Base-by-base conservation (phyloP, 1,140 invertebrate genomes). In the Sinella curviseta region DNA sequence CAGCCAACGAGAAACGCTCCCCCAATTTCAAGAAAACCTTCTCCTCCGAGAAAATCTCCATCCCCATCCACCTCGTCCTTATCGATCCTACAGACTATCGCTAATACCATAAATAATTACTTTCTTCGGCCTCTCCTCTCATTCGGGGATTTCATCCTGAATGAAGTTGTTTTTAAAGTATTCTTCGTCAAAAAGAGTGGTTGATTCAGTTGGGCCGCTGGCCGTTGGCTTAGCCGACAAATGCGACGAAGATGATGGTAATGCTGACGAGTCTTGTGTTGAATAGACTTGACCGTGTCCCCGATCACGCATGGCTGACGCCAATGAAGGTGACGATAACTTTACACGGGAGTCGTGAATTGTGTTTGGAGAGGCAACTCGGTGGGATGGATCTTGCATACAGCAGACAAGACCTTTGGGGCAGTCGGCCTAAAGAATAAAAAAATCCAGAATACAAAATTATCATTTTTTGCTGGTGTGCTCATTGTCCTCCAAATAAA, bases 371-470 rank as follows among this genome's bases (percentile, higher is more conserved):
- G 78, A 60, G 28, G 55, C 48, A 75, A 74, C 57, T 0, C 48
- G 70, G 3, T 54, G 35, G 4, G 74, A 14, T 24, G 73, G 70
- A n/a, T 78, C 73, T 36, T 78, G 70, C n/a, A 74, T 36, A 33
- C 78, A 78, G 26, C 78, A 78, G 0, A 78, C 78, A 1, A 75
- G 54, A 16, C 78, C 78, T 75, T 75, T 78, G 0, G 78, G 78
- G 60, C 78, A 78, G 20, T 78, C 77, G 8, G 54, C 33, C 77
- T 78, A 36, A 20, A 39, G 4, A 70, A 20, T 36, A 28, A 60
- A 57, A 55, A 75, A 57, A 73, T 57, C n/a, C 17, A 65, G 57
- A 1, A 35, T 16, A 33, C 28, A 35, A 17, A 26, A 0, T 36
- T 20, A 36, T 0, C 17, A 65, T 57, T 77, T 54, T 24, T 34